Conservation (phyloP, 2,888 invertebrate genomes). For the Bellardia pandia region DNA sequence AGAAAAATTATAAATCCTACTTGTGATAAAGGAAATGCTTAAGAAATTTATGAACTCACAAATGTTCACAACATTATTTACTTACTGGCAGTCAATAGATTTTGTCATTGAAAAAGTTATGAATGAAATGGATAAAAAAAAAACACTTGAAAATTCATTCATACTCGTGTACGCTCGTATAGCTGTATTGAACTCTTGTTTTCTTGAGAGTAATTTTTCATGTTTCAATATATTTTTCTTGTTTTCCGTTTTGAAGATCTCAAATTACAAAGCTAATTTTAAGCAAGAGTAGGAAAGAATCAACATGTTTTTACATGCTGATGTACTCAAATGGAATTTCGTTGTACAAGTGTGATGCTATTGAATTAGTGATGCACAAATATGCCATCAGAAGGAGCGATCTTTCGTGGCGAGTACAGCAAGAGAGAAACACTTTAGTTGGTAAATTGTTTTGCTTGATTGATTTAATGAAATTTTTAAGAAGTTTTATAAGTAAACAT, state of each 20-base stretch:
- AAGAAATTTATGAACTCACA: conserved; percentile 73
- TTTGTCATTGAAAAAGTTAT: conserved; percentile 28
- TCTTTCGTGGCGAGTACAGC: not conserved
- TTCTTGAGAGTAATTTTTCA: conserved; percentile 64
- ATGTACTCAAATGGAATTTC: conserved; percentile 18
- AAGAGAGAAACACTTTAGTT: conserved; percentile 47
- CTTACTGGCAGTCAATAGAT: conserved; percentile 54
- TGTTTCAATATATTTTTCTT: conserved; percentile 42
- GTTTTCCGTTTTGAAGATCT: conserved; percentile 47
- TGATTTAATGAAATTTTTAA: conserved; percentile 70
- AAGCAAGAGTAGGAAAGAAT: conserved; percentile 35
- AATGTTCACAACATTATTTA: conserved; percentile 70
- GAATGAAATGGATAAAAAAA: conserved; percentile 9
- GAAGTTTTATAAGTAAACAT: not conserved
- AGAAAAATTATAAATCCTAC: conserved; percentile 45
- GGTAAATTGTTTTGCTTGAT: conserved; percentile 73
- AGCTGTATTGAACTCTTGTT: conserved; percentile 29
- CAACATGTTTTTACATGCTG: conserved; percentile 50
- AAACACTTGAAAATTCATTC: conserved; percentile 71
- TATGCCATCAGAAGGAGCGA: conserved; percentile 51
- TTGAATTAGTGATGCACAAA: conserved; percentile 8
- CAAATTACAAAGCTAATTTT: conserved; percentile 74
- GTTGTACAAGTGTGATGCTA: conserved; percentile 65
- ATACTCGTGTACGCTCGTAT: not conserved
- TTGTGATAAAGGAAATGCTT: conserved; percentile 61